Evolutionary conservation across 2,113 vertebrate species (phyloP).

Genomic region (Baryphthengus martii): DNA sequence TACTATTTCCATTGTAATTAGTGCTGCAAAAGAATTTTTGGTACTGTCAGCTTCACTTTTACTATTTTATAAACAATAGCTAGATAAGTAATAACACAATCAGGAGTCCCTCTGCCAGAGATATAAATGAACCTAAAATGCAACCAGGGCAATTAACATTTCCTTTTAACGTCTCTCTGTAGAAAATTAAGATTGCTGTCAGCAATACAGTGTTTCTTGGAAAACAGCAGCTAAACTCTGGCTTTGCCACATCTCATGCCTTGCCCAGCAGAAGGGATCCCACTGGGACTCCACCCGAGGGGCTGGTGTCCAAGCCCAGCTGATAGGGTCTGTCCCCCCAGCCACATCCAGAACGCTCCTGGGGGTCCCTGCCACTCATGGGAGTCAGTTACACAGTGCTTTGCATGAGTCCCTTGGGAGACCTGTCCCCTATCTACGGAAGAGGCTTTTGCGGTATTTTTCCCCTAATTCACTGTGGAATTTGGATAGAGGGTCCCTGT

Average conservation of each 20-base stretch:
- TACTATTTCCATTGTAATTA: not conserved
- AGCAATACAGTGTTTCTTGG: not conserved
- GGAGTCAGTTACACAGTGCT: not conserved
- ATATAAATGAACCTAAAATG: not conserved
- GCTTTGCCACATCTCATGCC: not conserved
- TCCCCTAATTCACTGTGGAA: not conserved
- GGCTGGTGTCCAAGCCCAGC: not conserved
- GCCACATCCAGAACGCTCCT: not conserved
- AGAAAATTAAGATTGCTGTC: not conserved
- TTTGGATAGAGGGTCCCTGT: not conserved
- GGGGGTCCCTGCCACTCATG: not conserved
- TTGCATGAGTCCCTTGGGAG: not conserved
- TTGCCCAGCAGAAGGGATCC: not conserved
- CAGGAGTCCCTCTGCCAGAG: not conserved
- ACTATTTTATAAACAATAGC: conserved; percentile 33
- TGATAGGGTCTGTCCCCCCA: not conserved
- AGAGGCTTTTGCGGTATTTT: not conserved
- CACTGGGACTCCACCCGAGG: not conserved
- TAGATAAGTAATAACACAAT: not conserved
- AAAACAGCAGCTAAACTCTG: not conserved
- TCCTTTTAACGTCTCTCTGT: not conserved
- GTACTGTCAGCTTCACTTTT: not conserved
- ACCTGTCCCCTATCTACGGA: not conserved
- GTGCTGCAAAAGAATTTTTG: not conserved
- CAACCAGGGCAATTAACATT: not conserved